Base-by-base conservation (phyloP, 2,888 invertebrate genomes). In the Eurytoma californica region DNA sequence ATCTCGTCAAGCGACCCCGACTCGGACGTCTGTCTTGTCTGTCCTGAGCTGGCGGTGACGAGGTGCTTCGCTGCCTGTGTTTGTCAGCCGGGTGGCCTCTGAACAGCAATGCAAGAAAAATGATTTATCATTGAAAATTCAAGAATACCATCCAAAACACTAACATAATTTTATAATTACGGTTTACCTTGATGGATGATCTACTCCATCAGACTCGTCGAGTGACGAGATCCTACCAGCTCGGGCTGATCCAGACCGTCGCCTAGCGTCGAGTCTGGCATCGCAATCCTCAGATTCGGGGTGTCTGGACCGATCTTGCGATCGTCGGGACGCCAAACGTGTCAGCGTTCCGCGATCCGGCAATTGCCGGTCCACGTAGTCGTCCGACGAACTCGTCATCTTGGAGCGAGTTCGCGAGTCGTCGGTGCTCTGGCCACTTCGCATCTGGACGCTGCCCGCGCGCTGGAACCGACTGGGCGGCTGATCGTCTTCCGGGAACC, bases 301-400 rank as follows among this genome's bases (percentile, higher is more conserved):
- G 5, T 69, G 49, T 16, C 30, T n/a, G 16, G n/a, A 3, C 3
- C 3, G 12, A 12, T 63, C 58, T 18, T 20, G 28, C 9, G 47
- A 3, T 3, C 20, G 55, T 24, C 55, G 55, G 4, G 28, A 20
- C 20, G 30, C 39, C n/a, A 79, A 75, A n/a, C 78, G 76, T 14
- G 81, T 66, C 13, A 81, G 57, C 4, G 81, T 61, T 3, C 63
- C 65, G 3, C 55, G 66, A 9, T 74, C 74, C 2, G 57, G 57
- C 16, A 47, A 14, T 18, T 77, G 77, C 14, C 69, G 58, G 0
- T 82, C 79, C 2, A 83, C 82, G 76, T 86, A 86, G 77, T 89
- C 89, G 55, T 90, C 89, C 3, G 89, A 88, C 3, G 89, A 88
- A 72, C 88, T 89, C 47, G 87, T 87, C 16, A 86, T 72, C 73